These are phyloP conservation scores for Aphaenogaster ashmeadi DNA, from an alignment of 1,140 invertebrate species.

Conservation along the genomic window DNA sequence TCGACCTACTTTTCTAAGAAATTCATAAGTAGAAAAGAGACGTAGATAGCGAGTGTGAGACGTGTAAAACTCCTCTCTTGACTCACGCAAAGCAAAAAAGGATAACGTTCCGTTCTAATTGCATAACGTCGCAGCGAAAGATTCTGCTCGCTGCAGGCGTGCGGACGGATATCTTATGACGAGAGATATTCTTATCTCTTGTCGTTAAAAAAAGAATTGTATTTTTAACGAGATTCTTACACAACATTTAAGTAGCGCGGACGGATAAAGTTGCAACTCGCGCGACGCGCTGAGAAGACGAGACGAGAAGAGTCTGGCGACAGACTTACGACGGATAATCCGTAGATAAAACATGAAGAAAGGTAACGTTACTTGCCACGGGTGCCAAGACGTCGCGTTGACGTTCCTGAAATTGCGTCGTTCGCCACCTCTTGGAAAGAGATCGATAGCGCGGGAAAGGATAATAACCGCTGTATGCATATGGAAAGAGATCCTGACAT, in stretches of 20 bases:
- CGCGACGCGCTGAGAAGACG: not conserved
- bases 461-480: slow-evolving; percentile 57
- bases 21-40: slow-evolving; percentile 20
- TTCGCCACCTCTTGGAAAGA: slow-evolving; percentile 61
- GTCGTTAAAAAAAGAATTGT: not conserved
- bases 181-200: slow-evolving; percentile 8
- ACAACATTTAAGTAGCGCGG: not conserved
- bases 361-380: slow-evolving; percentile 17
- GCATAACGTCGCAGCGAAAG: slow-evolving; percentile 11
- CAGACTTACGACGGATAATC: slow-evolving; percentile 22
- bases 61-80: slow-evolving; percentile 10
- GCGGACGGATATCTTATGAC: not conserved
- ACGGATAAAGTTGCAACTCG: not conserved
- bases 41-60: not conserved
- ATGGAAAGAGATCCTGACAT: not conserved
- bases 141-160: not conserved
- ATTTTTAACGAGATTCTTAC: slow-evolving; percentile 5
- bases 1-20: slow-evolving; percentile 51
- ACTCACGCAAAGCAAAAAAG: slow-evolving; percentile 1
- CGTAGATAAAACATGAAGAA: slow-evolving; percentile 1
- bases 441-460: slow-evolving; percentile 68
- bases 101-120: slow-evolving; percentile 33
- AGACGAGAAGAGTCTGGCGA: not conserved
- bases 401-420: slow-evolving; percentile 70
- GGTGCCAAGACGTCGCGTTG: slow-evolving; percentile 56